phyloP scores from a whole-genome alignment of 2,888 invertebrate species.

The Yponomeuta malinellus region DNA sequence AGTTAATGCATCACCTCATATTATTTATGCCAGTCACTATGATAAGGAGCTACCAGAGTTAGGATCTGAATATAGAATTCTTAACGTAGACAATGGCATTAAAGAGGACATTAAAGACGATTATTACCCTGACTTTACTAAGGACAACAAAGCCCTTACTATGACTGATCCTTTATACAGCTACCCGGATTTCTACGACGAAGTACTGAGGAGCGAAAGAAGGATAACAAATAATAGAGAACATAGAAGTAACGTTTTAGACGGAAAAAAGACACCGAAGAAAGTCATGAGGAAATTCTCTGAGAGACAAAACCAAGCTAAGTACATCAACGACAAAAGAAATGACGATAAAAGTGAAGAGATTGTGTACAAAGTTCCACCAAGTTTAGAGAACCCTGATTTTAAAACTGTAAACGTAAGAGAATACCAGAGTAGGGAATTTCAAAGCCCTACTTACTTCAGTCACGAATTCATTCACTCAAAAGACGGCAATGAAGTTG shows the following conservation, averaged over 20 bases:
- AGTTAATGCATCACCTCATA: conserved; percentile 22
- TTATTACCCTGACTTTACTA: conserved; percentile 54
- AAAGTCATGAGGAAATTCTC: conserved; percentile 6
- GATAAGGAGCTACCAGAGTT: conserved; percentile 26
- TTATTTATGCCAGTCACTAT: conserved; percentile 18
- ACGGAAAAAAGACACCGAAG: conserved; percentile 16
- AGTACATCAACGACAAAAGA: conserved; percentile 13
- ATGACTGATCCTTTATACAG: conserved; percentile 20
- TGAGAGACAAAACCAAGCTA: conserved; percentile 16
- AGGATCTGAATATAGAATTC: conserved; percentile 31
- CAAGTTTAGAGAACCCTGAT: conserved; percentile 43
- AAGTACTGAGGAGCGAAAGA: conserved; percentile 15
- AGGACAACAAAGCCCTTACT: conserved; percentile 35
- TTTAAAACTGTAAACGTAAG: conserved; percentile 47
- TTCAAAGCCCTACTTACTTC: conserved; percentile 23
- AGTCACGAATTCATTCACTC: conserved; percentile 22
- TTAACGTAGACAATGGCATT: conserved; percentile 33
- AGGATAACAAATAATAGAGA: conserved; percentile 5
- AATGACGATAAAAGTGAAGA: conserved; percentile 22
- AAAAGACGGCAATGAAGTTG: conserved; percentile 13
- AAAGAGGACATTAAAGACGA: conserved; percentile 48
- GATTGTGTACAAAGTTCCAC: conserved; percentile 38
- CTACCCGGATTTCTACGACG: conserved; percentile 7
- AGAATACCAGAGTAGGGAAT: conserved; percentile 21
- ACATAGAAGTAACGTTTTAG: neutral